phyloP scores from a whole-genome alignment of 2,113 vertebrate genomes.

The Alces alces region DNA sequence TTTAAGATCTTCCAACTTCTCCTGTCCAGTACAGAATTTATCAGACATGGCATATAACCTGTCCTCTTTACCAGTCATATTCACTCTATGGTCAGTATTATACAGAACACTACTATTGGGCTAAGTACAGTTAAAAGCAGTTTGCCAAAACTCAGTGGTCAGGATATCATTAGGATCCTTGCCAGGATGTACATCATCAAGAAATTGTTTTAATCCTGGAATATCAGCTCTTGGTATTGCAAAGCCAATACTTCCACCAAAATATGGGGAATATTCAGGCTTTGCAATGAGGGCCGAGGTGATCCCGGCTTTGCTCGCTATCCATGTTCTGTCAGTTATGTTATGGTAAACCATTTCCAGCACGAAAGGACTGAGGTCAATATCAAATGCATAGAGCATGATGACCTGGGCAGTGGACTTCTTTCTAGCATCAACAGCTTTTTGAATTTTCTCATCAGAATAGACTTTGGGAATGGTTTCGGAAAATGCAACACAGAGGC shows the following conservation, averaged over 20 bases:
- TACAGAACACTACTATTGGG: slow-evolving; percentile 61
- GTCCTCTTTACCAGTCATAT: slow-evolving; percentile 60
- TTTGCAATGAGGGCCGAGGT: slow-evolving; percentile 85
- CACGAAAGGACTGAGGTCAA: slow-evolving; percentile 85
- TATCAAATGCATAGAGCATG: slow-evolving; percentile 88
- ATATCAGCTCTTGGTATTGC: slow-evolving; percentile 82
- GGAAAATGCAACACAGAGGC: slow-evolving; percentile 88
- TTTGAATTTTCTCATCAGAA: slow-evolving; percentile 78
- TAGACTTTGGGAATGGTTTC: slow-evolving; percentile 86
- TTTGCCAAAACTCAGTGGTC: slow-evolving; percentile 89
- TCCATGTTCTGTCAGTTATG: slow-evolving; percentile 86
- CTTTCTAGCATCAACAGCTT: slow-evolving; percentile 77
- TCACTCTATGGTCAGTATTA: slow-evolving; percentile 68
- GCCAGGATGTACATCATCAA: slow-evolving; percentile 81
- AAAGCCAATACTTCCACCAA: slow-evolving; percentile 87
- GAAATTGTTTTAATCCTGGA: slow-evolving; percentile 79
- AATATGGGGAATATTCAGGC: slow-evolving; percentile 78
- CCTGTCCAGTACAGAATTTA: slow-evolving; percentile 80
- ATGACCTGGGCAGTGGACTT: slow-evolving; percentile 85
- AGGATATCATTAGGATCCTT: slow-evolving; percentile 71
- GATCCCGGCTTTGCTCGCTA: slow-evolving; percentile 88
- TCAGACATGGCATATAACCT: slow-evolving; percentile 53
- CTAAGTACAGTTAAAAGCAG: slow-evolving; percentile 87
- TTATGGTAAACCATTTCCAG: slow-evolving; percentile 81
- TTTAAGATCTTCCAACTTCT: slow-evolving; percentile 80